phyloP scores from a whole-genome alignment of 2,888 invertebrate species.

The Agapetus fuscipes region DNA sequence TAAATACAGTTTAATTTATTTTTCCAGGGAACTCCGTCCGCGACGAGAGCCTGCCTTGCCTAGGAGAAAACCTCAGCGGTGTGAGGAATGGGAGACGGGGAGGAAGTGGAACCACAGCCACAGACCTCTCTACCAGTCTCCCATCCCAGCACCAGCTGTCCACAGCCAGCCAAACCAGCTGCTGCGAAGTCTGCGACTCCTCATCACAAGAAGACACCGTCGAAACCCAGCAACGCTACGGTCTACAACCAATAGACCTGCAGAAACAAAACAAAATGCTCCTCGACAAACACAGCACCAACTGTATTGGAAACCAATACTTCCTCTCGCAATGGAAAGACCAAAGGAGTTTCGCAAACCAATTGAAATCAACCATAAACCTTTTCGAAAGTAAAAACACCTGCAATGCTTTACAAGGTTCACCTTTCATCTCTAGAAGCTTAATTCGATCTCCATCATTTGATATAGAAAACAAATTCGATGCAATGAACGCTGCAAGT shows the following conservation, averaged over 20 bases:
- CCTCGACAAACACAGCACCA: conserved; percentile 2
- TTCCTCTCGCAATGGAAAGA: no score
- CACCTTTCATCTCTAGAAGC: no score
- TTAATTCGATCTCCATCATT: no score
- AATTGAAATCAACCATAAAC: no score
- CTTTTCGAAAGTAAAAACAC: no score
- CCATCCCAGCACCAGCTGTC: not conserved
- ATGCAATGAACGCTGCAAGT: no score
- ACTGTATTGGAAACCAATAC: conserved; percentile 9
- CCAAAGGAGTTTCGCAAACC: no score
- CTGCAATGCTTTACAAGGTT: no score
- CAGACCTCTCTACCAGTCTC: not conserved
- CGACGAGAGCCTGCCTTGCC: conserved; percentile 17
- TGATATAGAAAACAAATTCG: no score
- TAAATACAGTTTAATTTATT: not conserved
- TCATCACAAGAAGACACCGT: not conserved
- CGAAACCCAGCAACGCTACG: not conserved
- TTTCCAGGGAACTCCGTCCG: conserved; percentile 19
- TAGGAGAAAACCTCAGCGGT: conserved; percentile 7
- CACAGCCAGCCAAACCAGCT: not conserved
- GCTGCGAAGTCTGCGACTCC: not conserved
- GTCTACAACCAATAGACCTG: not conserved
- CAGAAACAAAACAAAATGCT: not conserved
- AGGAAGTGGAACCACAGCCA: not conserved
- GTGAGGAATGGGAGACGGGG: conserved; percentile 8